A percentile compares a stretch with the other conserved stretches of the same genome.
These are phyloP conservation scores for Enteromius fasciolatus DNA, from an alignment of 2,797 vertebrate genomes.

Conservation along the genomic window DNA sequence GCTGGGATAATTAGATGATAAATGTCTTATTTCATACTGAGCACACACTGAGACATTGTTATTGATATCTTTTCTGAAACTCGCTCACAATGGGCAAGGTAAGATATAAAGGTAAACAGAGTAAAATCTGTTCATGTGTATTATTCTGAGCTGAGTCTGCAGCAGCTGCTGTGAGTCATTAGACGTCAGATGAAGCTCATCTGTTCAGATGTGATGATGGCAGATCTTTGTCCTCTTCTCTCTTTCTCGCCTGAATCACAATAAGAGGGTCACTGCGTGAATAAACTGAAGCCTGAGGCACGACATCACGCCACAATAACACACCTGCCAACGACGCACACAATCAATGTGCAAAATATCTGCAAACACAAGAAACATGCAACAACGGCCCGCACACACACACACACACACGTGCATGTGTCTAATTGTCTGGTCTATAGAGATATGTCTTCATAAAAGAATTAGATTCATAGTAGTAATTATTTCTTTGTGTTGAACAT, in stretches of 20 bases:
- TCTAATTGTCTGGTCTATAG: too few relatives aligned
- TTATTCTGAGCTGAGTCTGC: background rate
- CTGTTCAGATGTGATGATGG: slow-evolving; percentile 21
- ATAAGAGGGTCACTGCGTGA: slow-evolving; percentile 29
- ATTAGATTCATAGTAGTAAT: background rate
- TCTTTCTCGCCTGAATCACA: slow-evolving; percentile 31
- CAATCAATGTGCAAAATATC: slow-evolving; percentile 17
- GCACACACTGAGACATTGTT: background rate
- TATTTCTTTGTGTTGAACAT: background rate
- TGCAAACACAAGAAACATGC: slow-evolving; percentile 21
- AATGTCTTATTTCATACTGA: background rate
- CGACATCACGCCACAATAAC: slow-evolving; percentile 41
- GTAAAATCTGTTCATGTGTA: background rate
- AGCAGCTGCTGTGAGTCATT: slow-evolving; percentile 29
- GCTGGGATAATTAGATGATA: background rate
- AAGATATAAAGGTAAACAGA: background rate
- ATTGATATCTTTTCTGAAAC: background rate
- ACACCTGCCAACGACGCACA: slow-evolving; percentile 36
- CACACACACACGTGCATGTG: background rate
- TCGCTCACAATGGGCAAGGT: background rate
- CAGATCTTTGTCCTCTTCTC: slow-evolving; percentile 32
- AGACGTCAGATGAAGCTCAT: slow-evolving; percentile 14
- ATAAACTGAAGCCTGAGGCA: slow-evolving; percentile 24
- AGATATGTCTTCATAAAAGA: too few relatives aligned
- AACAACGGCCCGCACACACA: background rate